Base-by-base conservation (phyloP, 2,797 vertebrate genomes). In the Rhyacichthys aspro region DNA sequence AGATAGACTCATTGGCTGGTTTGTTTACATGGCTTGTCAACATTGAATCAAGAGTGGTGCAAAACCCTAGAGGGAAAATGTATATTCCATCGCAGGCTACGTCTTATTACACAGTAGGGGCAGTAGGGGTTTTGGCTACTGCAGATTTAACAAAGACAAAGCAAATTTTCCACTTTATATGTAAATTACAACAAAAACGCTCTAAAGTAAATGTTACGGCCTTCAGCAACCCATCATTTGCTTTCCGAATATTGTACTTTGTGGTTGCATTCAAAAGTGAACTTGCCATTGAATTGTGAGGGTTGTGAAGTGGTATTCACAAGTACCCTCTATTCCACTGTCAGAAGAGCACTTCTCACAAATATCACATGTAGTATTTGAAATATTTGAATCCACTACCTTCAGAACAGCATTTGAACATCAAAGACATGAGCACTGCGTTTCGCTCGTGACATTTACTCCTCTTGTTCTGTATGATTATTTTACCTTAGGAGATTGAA, bases 351-450 rank as follows among this genome's bases (percentile, higher is more conserved):
- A 14, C 55, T 70, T 50, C 11, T 2, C 37, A 16, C 37, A 23
- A 72, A 70, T 65, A 49, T 54, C 52, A 63, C 43, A 43, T 48
- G 2, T 34, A 57, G 57, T 50, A 47, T 65, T 57, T 66, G 3
- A 0, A 39, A 32, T 42, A 45, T 17, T 36, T 54, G 39, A 37
- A 11, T 0, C 45, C 23, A 23, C 14, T 28, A 46, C 41, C 48
- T 16, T 43, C 11, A 8, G 41, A 34, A 43, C n/a, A 41, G 37
- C 3, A 16, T 7, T 37, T 8, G 28, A 39, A 43, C 19, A 3
- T 28, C 36, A 9, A 11, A 58, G 39, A 0, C 11, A n/a, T 8
- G 2, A 18, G 12, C 15, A 4, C 12, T 12, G 7, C 18, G n/a
- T 43, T 57, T 46, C 33, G 55, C 38, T 38, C 52, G 8, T 28